phyloP scores from a whole-genome alignment of 2,797 vertebrate species.

The Oreochromis grahami region DNA sequence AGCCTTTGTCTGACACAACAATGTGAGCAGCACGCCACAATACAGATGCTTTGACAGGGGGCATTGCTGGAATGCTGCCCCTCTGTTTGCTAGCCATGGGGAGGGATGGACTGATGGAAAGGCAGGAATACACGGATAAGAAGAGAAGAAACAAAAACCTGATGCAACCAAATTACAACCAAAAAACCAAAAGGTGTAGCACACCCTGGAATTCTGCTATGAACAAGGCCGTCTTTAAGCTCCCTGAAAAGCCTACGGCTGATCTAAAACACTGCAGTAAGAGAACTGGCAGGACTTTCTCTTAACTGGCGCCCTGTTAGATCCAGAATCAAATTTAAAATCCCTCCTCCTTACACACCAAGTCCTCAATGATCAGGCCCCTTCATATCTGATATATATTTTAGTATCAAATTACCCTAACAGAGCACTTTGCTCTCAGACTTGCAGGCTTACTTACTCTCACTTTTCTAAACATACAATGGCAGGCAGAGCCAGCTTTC shows the following conservation, averaged over 20 bases:
- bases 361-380: not conserved
- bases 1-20: constrained; percentile 72
- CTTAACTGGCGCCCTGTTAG: not conserved
- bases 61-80: constrained; percentile 58
- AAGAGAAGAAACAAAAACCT: not conserved
- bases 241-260: not conserved
- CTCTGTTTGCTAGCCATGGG: constrained; percentile 25
- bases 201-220: not conserved
- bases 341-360: not conserved
- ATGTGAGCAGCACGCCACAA: constrained; percentile 64
- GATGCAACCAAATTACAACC: not conserved
- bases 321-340: not conserved
- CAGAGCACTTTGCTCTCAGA: not conserved
- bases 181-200: not conserved
- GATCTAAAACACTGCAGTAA: not conserved
- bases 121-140: not conserved
- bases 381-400: not conserved
- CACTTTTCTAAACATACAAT: not conserved
- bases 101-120: not conserved
- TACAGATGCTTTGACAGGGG: constrained; percentile 59
- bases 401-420: not conserved
- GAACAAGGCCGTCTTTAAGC: not conserved
- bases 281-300: not conserved
- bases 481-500: not conserved
- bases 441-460: not conserved